phyloP scores from a whole-genome alignment of 2,888 invertebrate genomes.

The Andrena bucephala region DNA sequence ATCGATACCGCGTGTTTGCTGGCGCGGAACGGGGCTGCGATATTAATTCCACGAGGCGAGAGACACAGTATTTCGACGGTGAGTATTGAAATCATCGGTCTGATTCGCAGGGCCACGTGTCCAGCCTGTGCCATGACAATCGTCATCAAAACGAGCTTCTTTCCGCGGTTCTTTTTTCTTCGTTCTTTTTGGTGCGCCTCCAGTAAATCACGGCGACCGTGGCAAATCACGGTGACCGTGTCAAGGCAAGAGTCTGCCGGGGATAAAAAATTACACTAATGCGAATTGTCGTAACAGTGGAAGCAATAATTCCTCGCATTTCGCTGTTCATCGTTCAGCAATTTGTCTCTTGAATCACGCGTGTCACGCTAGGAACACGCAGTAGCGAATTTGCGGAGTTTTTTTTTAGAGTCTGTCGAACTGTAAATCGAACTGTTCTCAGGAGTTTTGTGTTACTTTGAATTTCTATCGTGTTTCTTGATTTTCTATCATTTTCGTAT shows the following conservation, averaged over 20 bases:
- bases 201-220: too few species aligned
- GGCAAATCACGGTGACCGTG: not conserved
- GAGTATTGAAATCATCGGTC: slow-evolving; percentile 5
- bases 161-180: not conserved
- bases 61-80: slow-evolving; percentile 7
- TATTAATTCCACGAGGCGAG: slow-evolving; percentile 65
- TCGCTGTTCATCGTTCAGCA: slow-evolving; percentile 26
- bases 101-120: slow-evolving; percentile 12
- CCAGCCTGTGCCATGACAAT: not conserved
- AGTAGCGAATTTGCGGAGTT: not conserved
- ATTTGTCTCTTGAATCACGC: slow-evolving; percentile 15
- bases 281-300: slow-evolving; percentile 30
- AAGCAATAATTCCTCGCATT: not conserved
- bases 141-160: slow-evolving; percentile 17
- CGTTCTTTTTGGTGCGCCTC: not conserved
- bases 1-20: slow-evolving; percentile 64
- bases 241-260: not conserved
- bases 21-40: slow-evolving; percentile 54
- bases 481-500: too few species aligned
- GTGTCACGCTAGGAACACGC: slow-evolving; percentile 23
- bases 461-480: too few species aligned
- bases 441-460: too few species aligned
- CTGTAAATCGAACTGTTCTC: too few species aligned
- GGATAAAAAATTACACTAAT: slow-evolving; percentile 9
- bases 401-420: too few species aligned